Evolutionary conservation across 2,113 vertebrate species (phyloP).

Genomic region (Barnardius zonarius): DNA sequence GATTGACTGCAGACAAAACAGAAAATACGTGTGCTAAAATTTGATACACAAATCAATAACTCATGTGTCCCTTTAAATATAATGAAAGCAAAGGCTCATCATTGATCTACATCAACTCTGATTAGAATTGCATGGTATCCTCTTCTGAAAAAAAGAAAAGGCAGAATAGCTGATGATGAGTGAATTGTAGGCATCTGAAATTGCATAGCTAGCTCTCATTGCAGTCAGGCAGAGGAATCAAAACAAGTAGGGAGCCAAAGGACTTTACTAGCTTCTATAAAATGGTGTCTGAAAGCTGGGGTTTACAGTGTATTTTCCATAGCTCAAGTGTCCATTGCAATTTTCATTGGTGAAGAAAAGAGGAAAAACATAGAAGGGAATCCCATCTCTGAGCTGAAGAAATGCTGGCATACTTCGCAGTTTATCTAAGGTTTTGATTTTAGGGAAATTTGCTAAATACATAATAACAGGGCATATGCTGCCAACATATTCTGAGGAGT

Average conservation of each 20-base stretch:
- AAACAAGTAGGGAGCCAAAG: neutral
- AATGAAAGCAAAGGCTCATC: neutral
- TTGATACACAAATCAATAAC: constrained; percentile 50
- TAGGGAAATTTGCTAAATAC: neutral
- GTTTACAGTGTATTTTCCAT: neutral
- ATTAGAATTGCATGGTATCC: neutral
- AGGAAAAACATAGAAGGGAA: neutral
- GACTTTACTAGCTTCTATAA: neutral
- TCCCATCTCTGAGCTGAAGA: neutral
- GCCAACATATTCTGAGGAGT: neutral
- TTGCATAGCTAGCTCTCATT: neutral
- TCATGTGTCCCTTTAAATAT: constrained; percentile 35
- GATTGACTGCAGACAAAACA: neutral
- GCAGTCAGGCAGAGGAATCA: neutral
- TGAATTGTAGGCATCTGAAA: neutral
- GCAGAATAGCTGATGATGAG: neutral
- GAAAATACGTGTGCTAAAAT: constrained; percentile 5
- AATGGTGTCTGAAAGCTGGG: neutral
- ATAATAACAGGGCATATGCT: neutral
- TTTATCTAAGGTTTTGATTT: neutral
- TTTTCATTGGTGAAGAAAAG: neutral
- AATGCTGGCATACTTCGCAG: neutral
- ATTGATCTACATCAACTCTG: constrained; percentile 37
- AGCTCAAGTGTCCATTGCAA: neutral
- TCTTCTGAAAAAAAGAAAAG: neutral